Conservation (phyloP, 92 coral and sea anemone species). For the Pocillopora grandis region DNA sequence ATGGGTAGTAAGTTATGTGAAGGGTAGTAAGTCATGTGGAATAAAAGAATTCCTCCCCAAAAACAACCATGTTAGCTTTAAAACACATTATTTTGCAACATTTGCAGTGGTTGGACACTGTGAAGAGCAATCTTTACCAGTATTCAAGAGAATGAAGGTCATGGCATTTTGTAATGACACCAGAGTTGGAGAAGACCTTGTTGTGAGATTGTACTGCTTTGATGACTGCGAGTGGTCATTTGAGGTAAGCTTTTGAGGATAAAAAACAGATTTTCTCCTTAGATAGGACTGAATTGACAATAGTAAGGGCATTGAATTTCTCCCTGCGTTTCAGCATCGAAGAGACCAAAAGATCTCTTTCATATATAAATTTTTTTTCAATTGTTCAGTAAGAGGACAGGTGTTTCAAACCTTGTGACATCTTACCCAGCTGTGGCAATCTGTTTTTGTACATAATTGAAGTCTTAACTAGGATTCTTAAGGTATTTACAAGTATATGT, state of each 20-base stretch:
- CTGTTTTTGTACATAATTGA: too few relatives aligned
- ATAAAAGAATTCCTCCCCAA: not conserved
- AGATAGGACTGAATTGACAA: too few relatives aligned
- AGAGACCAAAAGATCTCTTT: too few relatives aligned
- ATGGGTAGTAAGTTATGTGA: constrained; percentile 7
- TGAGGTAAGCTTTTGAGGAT: constrained; percentile 31
- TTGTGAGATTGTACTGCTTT: constrained; percentile 40
- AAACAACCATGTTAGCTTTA: constrained; percentile 44
- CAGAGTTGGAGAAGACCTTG: constrained; percentile 38
- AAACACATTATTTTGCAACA: constrained; percentile 30
- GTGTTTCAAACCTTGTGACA: too few relatives aligned
- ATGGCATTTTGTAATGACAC: constrained; percentile 39
- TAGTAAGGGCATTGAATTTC: too few relatives aligned
- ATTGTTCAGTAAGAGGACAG: too few relatives aligned
- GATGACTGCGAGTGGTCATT: constrained; percentile 50
- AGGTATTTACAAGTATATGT: too few relatives aligned
- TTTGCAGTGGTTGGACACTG: constrained; percentile 53
- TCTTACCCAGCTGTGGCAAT: too few relatives aligned
- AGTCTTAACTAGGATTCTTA: too few relatives aligned
- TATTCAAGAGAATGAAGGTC: constrained; percentile 57
- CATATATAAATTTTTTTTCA: too few relatives aligned
- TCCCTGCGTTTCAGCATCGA: too few relatives aligned
- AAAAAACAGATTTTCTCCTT: not conserved
- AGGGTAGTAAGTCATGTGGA: not conserved
- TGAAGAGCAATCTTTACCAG: constrained; percentile 5